Conservation (phyloP, 2,113 vertebrate genomes). For the Sander vitreus region DNA sequence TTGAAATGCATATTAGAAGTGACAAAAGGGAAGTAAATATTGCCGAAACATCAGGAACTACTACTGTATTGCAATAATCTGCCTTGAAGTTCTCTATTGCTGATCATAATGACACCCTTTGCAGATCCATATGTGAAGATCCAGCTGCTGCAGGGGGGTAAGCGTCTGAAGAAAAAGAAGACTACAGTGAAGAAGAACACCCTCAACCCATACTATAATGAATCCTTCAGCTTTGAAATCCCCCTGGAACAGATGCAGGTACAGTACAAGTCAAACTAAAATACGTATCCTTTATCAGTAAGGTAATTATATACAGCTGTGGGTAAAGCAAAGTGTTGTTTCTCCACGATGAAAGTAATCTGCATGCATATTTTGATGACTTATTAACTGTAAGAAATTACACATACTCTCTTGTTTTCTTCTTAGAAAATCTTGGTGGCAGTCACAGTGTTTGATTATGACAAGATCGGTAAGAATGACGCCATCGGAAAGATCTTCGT, state of each 20-base stretch:
- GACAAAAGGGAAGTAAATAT: not conserved
- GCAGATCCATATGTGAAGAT: slow-evolving; percentile 99
- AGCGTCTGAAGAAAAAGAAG: slow-evolving; percentile 99
- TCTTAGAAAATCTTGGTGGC: slow-evolving; percentile 96
- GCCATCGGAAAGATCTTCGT: slow-evolving; percentile 99
- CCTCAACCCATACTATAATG: slow-evolving; percentile 97
- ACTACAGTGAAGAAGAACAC: slow-evolving; percentile 99
- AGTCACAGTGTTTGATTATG: slow-evolving; percentile 98
- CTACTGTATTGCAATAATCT: not conserved
- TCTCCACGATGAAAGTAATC: not conserved
- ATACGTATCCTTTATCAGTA: not conserved
- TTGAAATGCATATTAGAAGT: not conserved
- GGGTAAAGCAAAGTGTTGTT: not conserved
- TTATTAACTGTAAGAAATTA: not conserved
- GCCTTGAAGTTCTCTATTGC: not conserved
- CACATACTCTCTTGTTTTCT: not conserved
- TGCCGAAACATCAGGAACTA: not conserved
- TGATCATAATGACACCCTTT: slow-evolving; percentile 22
- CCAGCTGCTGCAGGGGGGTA: slow-evolving; percentile 96
- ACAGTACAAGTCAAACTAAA: slow-evolving; percentile 22
- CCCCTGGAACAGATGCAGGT: slow-evolving; percentile 99
- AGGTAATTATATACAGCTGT: not conserved
- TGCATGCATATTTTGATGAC: not conserved
- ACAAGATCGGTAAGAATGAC: slow-evolving; percentile 99
- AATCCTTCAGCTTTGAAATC: slow-evolving; percentile 99